phyloP scores from a whole-genome alignment of 1,140 invertebrate species.

The Ceratosolen fusciceps region DNA sequence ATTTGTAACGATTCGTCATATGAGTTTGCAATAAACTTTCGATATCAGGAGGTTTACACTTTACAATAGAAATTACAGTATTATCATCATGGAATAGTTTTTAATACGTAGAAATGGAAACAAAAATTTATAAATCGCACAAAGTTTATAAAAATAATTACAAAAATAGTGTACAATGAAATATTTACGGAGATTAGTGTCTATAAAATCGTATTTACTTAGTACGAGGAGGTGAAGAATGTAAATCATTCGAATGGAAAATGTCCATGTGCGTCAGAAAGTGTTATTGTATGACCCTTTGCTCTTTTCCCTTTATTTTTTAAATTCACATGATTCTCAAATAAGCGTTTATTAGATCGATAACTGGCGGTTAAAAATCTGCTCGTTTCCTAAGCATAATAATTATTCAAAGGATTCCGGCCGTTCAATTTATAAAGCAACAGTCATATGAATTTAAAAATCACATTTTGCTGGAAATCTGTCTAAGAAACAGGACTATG shows the following conservation, averaged over 20 bases:
- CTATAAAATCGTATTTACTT: neutral
- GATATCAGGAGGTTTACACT: neutral
- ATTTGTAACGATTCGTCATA: constrained; percentile 15
- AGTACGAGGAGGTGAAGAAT: too few species aligned
- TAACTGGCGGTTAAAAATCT: neutral
- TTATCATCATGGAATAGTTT: neutral
- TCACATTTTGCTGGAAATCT: neutral
- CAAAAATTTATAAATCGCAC: neutral
- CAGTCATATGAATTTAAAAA: neutral
- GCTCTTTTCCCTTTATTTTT: neutral
- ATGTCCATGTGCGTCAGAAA: too few species aligned
- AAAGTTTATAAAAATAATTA: constrained; percentile 7
- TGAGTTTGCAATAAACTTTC: neutral
- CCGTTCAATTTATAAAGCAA: too few species aligned
- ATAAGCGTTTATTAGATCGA: neutral
- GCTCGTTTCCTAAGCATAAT: too few species aligned
- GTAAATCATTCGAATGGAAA: too few species aligned
- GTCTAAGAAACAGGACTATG: too few species aligned
- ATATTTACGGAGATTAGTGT: neutral
- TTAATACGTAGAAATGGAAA: neutral
- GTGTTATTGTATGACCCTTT: too few species aligned
- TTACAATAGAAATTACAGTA: neutral
- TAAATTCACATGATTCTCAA: neutral
- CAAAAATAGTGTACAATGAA: neutral
- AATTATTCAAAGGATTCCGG: too few species aligned